A percentile compares a stretch with the other conserved stretches of the same genome.
Evolutionary conservation across 1,140 invertebrate genomes (phyloP).

Genomic region (Diuraphis noxia): DNA sequence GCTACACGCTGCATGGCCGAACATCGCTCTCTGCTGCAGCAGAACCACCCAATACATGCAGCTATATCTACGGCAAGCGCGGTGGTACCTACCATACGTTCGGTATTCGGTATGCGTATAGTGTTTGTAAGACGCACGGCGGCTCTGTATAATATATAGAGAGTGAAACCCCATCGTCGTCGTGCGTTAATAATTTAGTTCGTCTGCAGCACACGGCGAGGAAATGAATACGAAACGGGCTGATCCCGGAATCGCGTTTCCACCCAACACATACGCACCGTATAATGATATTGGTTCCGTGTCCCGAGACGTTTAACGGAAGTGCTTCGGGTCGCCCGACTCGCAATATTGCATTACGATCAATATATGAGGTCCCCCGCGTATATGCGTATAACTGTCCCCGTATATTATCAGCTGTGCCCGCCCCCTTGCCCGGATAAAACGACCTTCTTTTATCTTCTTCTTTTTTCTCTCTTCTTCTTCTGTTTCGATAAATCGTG

Average conservation of each 20-base stretch:
- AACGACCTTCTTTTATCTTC: background rate
- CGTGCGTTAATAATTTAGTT: constrained; percentile 21
- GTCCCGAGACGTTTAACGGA: constrained; percentile 48
- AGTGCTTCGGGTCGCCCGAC: constrained; percentile 23
- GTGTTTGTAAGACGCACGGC: background rate
- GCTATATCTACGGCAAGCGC: background rate
- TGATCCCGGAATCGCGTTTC: constrained; percentile 31
- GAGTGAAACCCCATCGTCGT: background rate
- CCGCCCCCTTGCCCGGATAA: background rate
- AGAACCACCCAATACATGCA: no score
- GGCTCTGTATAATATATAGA: background rate
- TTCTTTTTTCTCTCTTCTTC: no score
- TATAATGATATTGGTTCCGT: constrained; percentile 45
- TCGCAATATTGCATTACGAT: constrained; percentile 22
- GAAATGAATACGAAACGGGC: constrained; percentile 32
- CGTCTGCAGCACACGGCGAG: background rate
- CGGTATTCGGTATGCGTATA: no score
- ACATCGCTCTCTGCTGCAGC: no score
- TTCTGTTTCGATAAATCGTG: background rate
- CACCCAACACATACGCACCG: background rate
- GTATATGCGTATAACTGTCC: background rate
- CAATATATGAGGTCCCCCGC: constrained; percentile 19
- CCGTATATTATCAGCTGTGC: constrained; percentile 1
- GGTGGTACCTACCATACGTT: no score
- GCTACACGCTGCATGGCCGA: no score